Evolutionary conservation across 2,888 invertebrate species (phyloP).

Genomic region (Drymonia ruficornis): DNA sequence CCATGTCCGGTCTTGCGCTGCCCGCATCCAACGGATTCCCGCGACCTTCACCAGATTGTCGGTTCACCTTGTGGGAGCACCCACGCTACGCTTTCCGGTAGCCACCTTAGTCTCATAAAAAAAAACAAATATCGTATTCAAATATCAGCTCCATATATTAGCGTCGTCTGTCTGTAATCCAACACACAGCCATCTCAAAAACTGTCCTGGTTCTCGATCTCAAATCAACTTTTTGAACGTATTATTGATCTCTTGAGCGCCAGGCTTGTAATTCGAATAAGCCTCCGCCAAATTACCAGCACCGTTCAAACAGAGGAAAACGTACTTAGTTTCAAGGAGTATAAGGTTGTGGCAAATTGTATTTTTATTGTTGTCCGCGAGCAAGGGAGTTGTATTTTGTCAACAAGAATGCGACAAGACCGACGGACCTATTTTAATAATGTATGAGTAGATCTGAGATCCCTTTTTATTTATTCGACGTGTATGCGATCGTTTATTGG

Average conservation of each 20-base stretch:
- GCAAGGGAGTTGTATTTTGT: constrained; percentile 48
- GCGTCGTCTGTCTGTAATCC: constrained; percentile 28
- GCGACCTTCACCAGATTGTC: too few species aligned
- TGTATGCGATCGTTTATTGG: constrained; percentile 29
- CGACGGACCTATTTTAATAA: constrained; percentile 56
- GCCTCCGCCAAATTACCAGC: constrained; percentile 31
- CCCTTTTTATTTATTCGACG: constrained; percentile 40
- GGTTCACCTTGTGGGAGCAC: too few species aligned
- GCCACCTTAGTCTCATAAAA: too few species aligned
- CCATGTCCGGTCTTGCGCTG: too few species aligned
- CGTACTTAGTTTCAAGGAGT: constrained; percentile 9
- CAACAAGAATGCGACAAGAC: constrained; percentile 49
- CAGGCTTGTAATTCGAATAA: constrained; percentile 66
- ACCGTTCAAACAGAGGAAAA: constrained; percentile 14
- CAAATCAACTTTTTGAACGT: constrained; percentile 69
- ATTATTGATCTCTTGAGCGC: constrained; percentile 64
- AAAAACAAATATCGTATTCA: constrained; percentile 8
- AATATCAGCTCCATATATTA: constrained; percentile 24
- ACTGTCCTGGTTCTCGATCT: constrained; percentile 56
- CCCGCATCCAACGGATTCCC: too few species aligned
- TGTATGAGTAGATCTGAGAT: constrained; percentile 43
- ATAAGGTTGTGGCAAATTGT: constrained; percentile 16
- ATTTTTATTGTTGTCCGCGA: constrained; percentile 19
- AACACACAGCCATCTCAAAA: constrained; percentile 29
- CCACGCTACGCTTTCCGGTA: too few species aligned